phyloP scores from a whole-genome alignment of 2,888 invertebrate species.

The Melanostoma mellinum region DNA sequence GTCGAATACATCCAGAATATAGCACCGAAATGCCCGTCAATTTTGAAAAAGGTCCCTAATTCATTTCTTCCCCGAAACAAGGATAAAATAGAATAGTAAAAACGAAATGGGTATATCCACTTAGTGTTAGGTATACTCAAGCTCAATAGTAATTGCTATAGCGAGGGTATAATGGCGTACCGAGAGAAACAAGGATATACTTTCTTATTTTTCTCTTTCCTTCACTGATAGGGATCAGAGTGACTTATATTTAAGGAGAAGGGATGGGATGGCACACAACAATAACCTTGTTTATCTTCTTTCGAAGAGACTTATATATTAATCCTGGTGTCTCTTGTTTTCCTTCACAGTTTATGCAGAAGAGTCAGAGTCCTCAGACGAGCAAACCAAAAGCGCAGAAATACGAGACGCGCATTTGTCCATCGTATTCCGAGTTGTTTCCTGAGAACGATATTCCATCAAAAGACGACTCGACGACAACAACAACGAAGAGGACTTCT shows the following conservation, averaged over 20 bases:
- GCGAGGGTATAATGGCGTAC: not conserved
- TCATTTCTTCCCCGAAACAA: conserved; percentile 6
- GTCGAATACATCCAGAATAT: conserved; percentile 9
- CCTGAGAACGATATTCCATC: conserved; percentile 71
- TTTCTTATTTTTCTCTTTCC: not conserved
- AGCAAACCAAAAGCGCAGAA: conserved; percentile 40
- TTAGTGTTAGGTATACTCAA: conserved; percentile 17
- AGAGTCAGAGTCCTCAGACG: conserved; percentile 60
- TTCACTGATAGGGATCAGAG: conserved; percentile 13
- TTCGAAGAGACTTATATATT: conserved; percentile 13
- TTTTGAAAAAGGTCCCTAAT: conserved; percentile 23
- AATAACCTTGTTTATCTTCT: conserved; percentile 33
- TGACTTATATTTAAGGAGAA: conserved; percentile 25
- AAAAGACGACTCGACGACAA: conserved; percentile 53
- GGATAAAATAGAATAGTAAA: not conserved
- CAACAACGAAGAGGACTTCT: conserved; percentile 53
- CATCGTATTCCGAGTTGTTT: conserved; percentile 77
- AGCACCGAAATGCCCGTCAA: conserved; percentile 9
- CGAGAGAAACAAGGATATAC: not conserved
- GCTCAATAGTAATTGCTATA: conserved; percentile 39
- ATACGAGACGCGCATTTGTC: conserved; percentile 74
- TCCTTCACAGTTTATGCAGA: conserved; percentile 59
- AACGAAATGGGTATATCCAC: conserved; percentile 12
- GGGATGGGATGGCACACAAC: conserved; percentile 10
- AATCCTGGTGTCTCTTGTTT: conserved; percentile 40